Conservation (phyloP, 2,113 vertebrate species). For the Nicator chloris region DNA sequence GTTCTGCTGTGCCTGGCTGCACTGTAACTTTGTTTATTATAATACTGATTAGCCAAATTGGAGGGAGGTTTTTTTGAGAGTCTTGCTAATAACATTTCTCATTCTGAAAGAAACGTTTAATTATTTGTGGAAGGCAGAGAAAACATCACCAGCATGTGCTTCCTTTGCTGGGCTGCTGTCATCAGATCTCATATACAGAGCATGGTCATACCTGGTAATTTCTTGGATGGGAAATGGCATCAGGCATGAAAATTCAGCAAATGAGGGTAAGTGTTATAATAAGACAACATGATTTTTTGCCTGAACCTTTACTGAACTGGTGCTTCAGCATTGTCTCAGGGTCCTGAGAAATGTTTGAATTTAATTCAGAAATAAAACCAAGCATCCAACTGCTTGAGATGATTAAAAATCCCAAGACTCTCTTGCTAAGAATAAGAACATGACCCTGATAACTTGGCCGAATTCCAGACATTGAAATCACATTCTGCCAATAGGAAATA, state of each 20-base stretch:
- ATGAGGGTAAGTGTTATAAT: background rate
- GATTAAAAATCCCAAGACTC: constrained; percentile 11
- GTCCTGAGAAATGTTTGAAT: constrained; percentile 4
- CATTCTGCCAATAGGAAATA: constrained; percentile 14
- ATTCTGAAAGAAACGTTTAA: background rate
- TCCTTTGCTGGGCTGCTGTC: background rate
- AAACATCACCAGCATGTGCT: background rate
- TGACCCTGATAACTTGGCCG: background rate
- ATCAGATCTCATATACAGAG: background rate
- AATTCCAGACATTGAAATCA: constrained; percentile 9
- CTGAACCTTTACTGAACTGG: background rate
- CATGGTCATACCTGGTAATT: background rate
- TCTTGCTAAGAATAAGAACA: background rate
- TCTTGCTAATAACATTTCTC: background rate
- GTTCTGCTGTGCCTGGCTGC: background rate
- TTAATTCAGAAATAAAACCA: constrained; percentile 19
- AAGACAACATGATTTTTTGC: background rate
- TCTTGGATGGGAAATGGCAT: background rate
- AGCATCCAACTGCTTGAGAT: background rate
- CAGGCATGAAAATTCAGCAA: background rate
- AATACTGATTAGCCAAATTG: background rate
- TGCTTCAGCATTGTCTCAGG: background rate
- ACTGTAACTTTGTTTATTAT: background rate
- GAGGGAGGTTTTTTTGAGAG: background rate
- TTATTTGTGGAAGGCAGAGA: background rate